Percentiles rank a stretch among this genome's conserved stretches.
phyloP scores from a whole-genome alignment of 2,113 vertebrate genomes.

The Puffinus mauretanicus region DNA sequence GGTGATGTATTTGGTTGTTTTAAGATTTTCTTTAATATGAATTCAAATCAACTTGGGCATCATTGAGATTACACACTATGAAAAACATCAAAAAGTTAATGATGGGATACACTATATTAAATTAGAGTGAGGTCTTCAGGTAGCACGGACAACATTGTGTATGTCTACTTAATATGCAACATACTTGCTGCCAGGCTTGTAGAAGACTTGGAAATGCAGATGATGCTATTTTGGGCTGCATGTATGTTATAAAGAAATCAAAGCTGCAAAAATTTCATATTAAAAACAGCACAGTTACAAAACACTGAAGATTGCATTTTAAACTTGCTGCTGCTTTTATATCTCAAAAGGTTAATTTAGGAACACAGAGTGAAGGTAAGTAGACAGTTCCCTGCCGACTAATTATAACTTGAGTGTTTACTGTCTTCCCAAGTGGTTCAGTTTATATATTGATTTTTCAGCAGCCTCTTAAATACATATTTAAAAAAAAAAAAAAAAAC shows the following conservation, averaged over 20 bases:
- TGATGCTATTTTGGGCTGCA: background rate
- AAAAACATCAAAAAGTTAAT: background rate
- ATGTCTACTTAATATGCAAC: background rate
- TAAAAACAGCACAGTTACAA: background rate
- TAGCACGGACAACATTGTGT: background rate
- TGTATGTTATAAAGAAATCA: background rate
- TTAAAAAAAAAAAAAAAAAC: background rate
- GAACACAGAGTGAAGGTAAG: background rate
- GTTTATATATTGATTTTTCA: slow-evolving; percentile 1
- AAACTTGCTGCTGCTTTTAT: background rate
- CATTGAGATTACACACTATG: background rate
- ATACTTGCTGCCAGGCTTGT: background rate
- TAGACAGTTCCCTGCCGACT: background rate
- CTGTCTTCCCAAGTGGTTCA: background rate
- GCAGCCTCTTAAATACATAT: background rate
- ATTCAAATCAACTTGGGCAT: background rate
- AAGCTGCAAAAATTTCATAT: background rate
- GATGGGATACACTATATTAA: background rate
- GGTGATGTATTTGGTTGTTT: background rate
- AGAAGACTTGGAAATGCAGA: background rate
- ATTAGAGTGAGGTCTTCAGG: background rate
- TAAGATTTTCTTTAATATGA: background rate
- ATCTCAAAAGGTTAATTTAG: slow-evolving; percentile 1
- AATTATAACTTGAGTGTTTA: slow-evolving; percentile 3
- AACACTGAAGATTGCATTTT: background rate